Evolutionary conservation across 2,888 invertebrate species (phyloP).

Genomic region (Lydus trimaculatus): DNA sequence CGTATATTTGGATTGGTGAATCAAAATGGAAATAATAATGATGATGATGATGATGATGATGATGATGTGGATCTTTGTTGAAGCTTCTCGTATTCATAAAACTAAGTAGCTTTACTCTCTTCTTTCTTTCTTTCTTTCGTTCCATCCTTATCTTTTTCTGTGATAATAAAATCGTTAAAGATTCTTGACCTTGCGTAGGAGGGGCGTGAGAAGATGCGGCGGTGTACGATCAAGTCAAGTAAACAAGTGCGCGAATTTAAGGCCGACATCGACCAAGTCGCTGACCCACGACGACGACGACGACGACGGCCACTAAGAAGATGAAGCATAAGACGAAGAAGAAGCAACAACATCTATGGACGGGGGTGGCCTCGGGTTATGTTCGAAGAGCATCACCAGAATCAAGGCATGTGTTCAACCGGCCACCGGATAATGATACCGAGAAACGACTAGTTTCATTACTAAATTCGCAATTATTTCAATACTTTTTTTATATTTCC

Average conservation of each 20-base stretch:
- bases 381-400: slow-evolving; percentile 6
- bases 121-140: neutral
- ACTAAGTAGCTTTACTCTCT: slow-evolving; percentile 34
- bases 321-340: neutral
- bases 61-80: neutral
- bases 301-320: slow-evolving; percentile 1
- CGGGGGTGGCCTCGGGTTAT: slow-evolving; percentile 35
- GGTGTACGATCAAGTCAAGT: slow-evolving; percentile 15
- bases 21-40: neutral
- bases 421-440: slow-evolving; percentile 33
- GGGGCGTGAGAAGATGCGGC: slow-evolving; percentile 42
- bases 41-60: slow-evolving; percentile 6
- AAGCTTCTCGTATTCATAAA: slow-evolving; percentile 34
- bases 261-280: slow-evolving; percentile 34
- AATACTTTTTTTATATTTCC: neutral
- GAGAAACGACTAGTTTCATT: neutral
- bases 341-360: slow-evolving; percentile 22
- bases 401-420: slow-evolving; percentile 22
- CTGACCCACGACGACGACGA: slow-evolving; percentile 35
- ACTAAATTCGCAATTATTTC: neutral
- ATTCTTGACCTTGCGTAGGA: slow-evolving; percentile 46
- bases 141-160: neutral
- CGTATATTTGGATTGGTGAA: neutral
- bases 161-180: slow-evolving; percentile 43
- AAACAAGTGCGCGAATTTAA: slow-evolving; percentile 45